Evolutionary conservation across 2,797 vertebrate species (phyloP).

Genomic region (Ceyx erithaca): DNA sequence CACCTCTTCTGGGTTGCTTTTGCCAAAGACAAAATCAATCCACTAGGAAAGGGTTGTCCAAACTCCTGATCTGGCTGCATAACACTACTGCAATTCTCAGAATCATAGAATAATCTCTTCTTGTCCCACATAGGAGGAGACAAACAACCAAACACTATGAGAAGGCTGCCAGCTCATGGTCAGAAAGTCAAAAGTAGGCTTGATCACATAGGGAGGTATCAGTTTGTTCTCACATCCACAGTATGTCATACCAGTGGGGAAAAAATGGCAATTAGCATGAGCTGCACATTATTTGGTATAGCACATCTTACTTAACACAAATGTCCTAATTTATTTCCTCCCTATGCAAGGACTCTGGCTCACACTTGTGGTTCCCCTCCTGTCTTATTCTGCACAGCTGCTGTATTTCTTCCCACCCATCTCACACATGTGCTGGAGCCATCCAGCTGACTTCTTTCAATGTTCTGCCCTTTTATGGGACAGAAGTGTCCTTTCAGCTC

Average conservation of each 20-base stretch:
- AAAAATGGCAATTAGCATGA: neutral
- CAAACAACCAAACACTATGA: neutral
- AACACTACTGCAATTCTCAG: neutral
- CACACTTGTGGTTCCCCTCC: neutral
- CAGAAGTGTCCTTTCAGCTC: neutral
- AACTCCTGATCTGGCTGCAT: neutral
- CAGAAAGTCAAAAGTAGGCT: neutral
- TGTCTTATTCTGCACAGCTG: neutral
- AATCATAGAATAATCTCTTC: neutral
- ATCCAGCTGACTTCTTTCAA: neutral
- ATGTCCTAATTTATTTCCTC: slow-evolving; percentile 11
- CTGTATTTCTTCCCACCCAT: neutral
- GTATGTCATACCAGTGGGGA: neutral
- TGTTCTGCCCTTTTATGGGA: neutral
- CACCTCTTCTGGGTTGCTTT: neutral
- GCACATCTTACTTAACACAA: slow-evolving; percentile 14
- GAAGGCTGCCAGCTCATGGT: neutral
- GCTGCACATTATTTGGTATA: slow-evolving; percentile 27
- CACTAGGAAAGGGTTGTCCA: neutral
- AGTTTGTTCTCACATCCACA: slow-evolving; percentile 12
- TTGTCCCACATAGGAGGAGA: neutral
- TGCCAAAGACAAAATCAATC: neutral
- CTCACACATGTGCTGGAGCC: fast-evolving
- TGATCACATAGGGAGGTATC: neutral
- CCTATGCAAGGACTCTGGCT: neutral